Percentiles rank a stretch among this genome's conserved stretches.
phyloP scores from a whole-genome alignment of 2,888 invertebrate genomes.

The Eledona agricola region DNA sequence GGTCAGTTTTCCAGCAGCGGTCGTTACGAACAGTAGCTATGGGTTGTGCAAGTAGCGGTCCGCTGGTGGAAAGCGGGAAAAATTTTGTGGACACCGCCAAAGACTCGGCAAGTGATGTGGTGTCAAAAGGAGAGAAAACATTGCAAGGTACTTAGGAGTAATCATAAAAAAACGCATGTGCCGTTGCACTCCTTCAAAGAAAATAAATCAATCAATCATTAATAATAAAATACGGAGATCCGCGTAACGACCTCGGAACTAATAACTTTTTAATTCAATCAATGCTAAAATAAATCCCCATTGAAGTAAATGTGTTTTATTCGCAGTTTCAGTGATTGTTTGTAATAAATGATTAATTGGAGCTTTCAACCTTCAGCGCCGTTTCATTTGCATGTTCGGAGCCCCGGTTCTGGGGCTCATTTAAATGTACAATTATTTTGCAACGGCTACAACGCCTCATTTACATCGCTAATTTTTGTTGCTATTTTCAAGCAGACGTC shows the following conservation, averaged over 20 bases:
- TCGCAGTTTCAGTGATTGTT: too few relatives aligned
- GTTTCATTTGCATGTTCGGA: too few relatives aligned
- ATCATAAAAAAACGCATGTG: not conserved
- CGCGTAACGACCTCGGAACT: too few relatives aligned
- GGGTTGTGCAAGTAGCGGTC: conserved; percentile 62
- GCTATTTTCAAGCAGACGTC: conserved; percentile 11
- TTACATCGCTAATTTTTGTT: conserved; percentile 10
- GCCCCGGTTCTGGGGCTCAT: conserved; percentile 1
- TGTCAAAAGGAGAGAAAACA: conserved; percentile 55
- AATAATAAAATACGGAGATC: too few relatives aligned
- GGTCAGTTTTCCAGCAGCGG: conserved; percentile 35
- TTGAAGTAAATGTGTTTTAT: too few relatives aligned
- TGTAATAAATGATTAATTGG: too few relatives aligned
- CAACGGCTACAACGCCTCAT: not conserved
- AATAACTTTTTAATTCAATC: too few relatives aligned
- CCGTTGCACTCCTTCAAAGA: not conserved
- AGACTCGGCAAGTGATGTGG: conserved; percentile 54
- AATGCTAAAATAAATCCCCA: too few relatives aligned
- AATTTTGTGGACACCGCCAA: conserved; percentile 57
- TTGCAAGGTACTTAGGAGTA: conserved; percentile 54
- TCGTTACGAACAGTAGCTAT: conserved; percentile 46
- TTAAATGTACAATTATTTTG: conserved; percentile 9
- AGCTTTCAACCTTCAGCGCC: too few relatives aligned
- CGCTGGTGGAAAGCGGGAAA: conserved; percentile 58
- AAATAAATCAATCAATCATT: too few relatives aligned